These are phyloP conservation scores for Megaleporinus macrocephalus DNA, from an alignment of 2,113 vertebrate species.

Conservation along the genomic window DNA sequence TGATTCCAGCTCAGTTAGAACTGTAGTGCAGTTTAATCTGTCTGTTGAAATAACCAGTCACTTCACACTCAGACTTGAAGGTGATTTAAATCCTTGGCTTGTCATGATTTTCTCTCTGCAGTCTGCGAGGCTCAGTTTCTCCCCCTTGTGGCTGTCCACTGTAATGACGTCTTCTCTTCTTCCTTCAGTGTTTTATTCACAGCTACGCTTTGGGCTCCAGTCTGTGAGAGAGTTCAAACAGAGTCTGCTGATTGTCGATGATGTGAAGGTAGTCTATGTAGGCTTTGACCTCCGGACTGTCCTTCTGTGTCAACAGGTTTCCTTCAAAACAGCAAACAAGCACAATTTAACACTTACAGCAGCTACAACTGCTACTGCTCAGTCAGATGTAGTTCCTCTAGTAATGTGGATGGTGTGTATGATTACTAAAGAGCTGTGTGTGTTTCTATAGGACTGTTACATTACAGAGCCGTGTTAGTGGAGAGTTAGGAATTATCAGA, in stretches of 20 bases:
- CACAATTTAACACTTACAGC: too few species aligned
- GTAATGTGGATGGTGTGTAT: too few species aligned
- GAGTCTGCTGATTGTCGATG: conserved; percentile 96
- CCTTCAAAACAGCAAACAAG: conserved; percentile 68
- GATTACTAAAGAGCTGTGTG: too few species aligned
- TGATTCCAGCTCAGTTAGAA: background rate
- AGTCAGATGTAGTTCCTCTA: too few species aligned
- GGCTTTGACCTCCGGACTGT: conserved; percentile 86
- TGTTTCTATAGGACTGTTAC: too few species aligned
- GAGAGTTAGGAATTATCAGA: too few species aligned
- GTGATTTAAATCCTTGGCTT: conserved; percentile 21
- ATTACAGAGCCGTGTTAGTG: too few species aligned
- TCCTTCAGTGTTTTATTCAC: background rate
- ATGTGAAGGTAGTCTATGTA: conserved; percentile 89
- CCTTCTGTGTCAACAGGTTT: conserved; percentile 85
- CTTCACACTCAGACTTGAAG: background rate
- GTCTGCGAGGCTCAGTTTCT: conserved; percentile 55
- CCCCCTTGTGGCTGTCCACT: conserved; percentile 58
- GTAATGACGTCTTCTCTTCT: conserved; percentile 8
- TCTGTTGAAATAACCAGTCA: background rate
- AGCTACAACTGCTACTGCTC: too few species aligned
- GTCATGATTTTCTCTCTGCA: conserved; percentile 21
- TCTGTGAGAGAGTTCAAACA: conserved; percentile 94
- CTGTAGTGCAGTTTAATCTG: background rate
- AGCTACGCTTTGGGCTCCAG: conserved; percentile 87